Evolutionary conservation across 2,888 invertebrate genomes (phyloP), one percentile per base, ranked within the genome.

Genomic region (Lasius platythorax): DNA sequence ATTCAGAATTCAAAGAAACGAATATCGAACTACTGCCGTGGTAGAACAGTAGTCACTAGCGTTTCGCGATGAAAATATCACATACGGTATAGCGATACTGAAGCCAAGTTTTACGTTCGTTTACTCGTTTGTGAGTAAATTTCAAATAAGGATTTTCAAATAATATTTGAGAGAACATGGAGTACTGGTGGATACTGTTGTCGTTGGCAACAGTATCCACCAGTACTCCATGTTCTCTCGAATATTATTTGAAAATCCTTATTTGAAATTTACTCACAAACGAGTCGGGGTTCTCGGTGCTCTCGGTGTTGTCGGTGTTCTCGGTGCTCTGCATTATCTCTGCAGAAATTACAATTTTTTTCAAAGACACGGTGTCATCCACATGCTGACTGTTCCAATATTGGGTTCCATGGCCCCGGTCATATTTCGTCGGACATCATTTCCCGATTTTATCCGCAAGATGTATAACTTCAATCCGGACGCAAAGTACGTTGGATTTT

Each of bases 401-500:
- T 79, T 91, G 0, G 89, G 90, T 18, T 88, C 85, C 43, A 88
- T 88, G 83, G 67, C 23, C 3, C 53, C 84, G 0, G 8, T 67
- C 2, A 4, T 91, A 11, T 70, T 91, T 1, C 73, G 74, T 9
- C 40, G 8, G 8, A 67, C 30, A 37, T 76, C 89, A 50, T 23
- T 91, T 0, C 18, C 12, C 11, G 86, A 89, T 0, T 12, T 70
- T 0, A 9, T 82, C 0, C 5, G 70, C 15, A 53, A 74, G 23
- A 28, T 85, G 0, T 92, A 91, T 73, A 83, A 89, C 0, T 18
- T 82, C 11, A 50, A 86, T 23, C 78, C 79, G 11, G 75, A 87
- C 2, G 88, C 89, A 0, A 90, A 88, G n/a, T 92, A 92, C 70
- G 43, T 88, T 3, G 92, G 92, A 33, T 81, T 90, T 23, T 91